These are phyloP conservation scores for Prorops nasuta DNA, from an alignment of 1,140 invertebrate genomes.

Conservation along the genomic window DNA sequence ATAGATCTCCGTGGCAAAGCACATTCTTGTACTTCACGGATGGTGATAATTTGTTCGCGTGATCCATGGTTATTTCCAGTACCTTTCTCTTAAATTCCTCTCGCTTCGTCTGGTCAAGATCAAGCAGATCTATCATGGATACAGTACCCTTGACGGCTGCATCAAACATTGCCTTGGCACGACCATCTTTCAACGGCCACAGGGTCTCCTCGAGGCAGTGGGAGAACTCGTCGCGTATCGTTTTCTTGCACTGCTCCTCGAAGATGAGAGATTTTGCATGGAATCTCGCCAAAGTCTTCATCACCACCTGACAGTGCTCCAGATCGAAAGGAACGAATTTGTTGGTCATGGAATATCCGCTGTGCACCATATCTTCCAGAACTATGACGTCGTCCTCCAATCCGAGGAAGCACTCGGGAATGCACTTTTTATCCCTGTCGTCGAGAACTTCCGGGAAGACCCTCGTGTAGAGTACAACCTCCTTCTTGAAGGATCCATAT, in stretches of 20 bases:
- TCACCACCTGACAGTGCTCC: constrained; percentile 51
- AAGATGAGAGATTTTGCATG: constrained; percentile 60
- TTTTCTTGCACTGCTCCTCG: constrained; percentile 52
- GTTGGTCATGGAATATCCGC: constrained; percentile 56
- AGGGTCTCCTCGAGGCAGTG: constrained; percentile 58
- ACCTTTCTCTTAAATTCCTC: constrained; percentile 26
- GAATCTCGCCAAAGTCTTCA: constrained; percentile 58
- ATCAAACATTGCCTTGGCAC: constrained; percentile 26
- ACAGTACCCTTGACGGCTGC: constrained; percentile 35
- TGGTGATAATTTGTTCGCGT: constrained; percentile 29
- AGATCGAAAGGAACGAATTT: constrained; percentile 56
- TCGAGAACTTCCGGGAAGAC: constrained; percentile 50
- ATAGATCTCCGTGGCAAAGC: constrained; percentile 66
- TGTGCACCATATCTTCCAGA: constrained; percentile 55
- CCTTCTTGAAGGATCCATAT: constrained; percentile 57
- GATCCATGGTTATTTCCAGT: constrained; percentile 10
- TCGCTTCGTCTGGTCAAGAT: constrained; percentile 17
- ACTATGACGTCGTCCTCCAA: constrained; percentile 52
- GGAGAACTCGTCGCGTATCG: constrained; percentile 52
- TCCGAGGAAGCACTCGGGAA: constrained; percentile 55
- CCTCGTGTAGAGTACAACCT: constrained; percentile 53
- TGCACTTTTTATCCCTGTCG: constrained; percentile 29
- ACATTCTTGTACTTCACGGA: constrained; percentile 53
- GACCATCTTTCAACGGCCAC: constrained; percentile 49
- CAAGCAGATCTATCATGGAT: constrained; percentile 35